Evolutionary conservation across 1,140 invertebrate genomes (phyloP).

Genomic region (Pygmarrhopalites habei): DNA sequence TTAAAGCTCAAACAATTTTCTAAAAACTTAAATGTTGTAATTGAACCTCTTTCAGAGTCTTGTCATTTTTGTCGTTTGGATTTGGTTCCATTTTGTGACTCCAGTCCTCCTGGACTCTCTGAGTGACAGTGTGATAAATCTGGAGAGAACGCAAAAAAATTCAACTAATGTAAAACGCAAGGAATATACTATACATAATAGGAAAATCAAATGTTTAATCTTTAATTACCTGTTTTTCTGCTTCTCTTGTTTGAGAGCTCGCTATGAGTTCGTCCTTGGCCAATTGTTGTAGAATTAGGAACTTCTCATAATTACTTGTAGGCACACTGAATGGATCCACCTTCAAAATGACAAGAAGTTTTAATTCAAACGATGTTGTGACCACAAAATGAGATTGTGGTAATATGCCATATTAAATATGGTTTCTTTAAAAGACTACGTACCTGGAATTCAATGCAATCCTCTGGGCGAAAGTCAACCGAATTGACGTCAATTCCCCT

Average conservation of each 20-base stretch:
- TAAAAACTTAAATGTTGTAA: not conserved
- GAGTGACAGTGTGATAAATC: slow-evolving; percentile 28
- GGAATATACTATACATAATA: not conserved
- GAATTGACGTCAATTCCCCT: slow-evolving; percentile 9
- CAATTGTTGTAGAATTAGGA: slow-evolving; percentile 14
- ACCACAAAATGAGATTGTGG: too few relatives aligned
- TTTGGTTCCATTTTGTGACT: slow-evolving; percentile 30
- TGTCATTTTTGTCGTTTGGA: not conserved
- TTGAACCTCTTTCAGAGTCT: too few relatives aligned
- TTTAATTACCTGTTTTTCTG: slow-evolving; percentile 22
- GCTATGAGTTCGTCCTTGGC: slow-evolving; percentile 15
- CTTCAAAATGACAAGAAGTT: too few relatives aligned
- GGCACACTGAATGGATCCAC: slow-evolving; percentile 20
- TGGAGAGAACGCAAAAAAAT: not conserved
- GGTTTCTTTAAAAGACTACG: not conserved
- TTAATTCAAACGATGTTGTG: too few relatives aligned
- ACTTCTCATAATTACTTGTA: slow-evolving; percentile 23
- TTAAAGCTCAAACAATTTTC: not conserved
- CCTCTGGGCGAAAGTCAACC: slow-evolving; percentile 16
- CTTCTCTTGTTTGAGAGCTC: slow-evolving; percentile 17
- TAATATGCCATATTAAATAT: not conserved
- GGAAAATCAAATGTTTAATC: not conserved
- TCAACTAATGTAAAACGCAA: not conserved
- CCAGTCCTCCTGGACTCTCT: slow-evolving; percentile 36
- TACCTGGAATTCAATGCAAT: slow-evolving; percentile 23